Base-by-base conservation (phyloP, 2,797 vertebrate genomes). In the Numenius phaeopus region DNA sequence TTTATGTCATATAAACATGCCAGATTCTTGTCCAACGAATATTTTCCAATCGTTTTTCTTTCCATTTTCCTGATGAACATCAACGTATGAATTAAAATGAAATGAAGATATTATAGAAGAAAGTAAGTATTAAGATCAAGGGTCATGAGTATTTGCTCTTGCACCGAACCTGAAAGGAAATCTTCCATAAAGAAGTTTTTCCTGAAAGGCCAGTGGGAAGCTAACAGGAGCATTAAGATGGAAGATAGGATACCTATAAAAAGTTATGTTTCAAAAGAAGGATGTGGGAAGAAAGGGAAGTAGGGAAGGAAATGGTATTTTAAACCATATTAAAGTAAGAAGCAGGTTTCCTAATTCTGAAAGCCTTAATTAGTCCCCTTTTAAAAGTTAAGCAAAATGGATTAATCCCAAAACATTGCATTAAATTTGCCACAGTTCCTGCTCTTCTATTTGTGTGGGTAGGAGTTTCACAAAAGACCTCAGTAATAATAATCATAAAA, bases 191-290 rank as follows among this genome's bases (percentile, higher is more conserved):
- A 94, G 89, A 93, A 97, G 54, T 62, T 94, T 95, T 97, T 96
- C 92, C 93, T 67, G 90, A 50, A 80, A 69, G 92, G 85, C 94
- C 46, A 19, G n/a, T 91, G 87, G 80, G 76, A 87, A 95, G 80
- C 19, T 32, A 86, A 81, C 83, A 69, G 94, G 65, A 97, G 92
- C 93, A 90, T 87, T 87, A 86, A 97, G 91, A 79, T 50, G 83
- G 97, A 87, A 96, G 96, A 95, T 96, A 96, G 96, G 91, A 94
- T 78, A 90, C 94, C 93, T 88, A 85, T 92, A 95, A 97, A 95
- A 96, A 96, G 69, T 96, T 72, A 52, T 55, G 62, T 96, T 83
- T 94, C 92, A 83, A 92, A 85, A 95, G 90, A 96, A 96, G 94
- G 84, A 94, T 97, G 90, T 97, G 94, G 94, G 84, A 94, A 97